Evolutionary conservation across 2,888 invertebrate species (phyloP).

Genomic region (Eristalis tenax): DNA sequence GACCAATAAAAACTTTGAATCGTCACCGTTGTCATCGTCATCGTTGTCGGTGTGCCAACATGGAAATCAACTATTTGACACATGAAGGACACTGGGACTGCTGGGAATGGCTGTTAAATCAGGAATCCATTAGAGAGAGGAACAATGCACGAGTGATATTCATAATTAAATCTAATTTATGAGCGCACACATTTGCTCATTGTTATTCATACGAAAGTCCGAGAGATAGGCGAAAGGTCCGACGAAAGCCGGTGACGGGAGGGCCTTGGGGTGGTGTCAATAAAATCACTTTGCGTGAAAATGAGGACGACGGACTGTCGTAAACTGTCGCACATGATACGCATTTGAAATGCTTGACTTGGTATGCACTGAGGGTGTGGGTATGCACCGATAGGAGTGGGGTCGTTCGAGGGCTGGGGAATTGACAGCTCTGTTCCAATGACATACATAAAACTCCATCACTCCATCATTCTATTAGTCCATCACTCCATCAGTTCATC

Average conservation of each 20-base stretch:
- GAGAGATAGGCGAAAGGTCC: background rate
- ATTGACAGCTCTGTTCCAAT: too few relatives aligned
- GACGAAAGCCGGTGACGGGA: constrained; percentile 1
- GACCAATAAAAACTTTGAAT: constrained; percentile 59
- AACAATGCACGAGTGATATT: constrained; percentile 37
- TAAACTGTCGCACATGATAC: background rate
- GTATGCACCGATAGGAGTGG: background rate
- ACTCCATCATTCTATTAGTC: too few relatives aligned
- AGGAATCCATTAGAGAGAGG: constrained; percentile 39
- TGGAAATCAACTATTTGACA: constrained; percentile 51
- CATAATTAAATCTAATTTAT: constrained; percentile 54
- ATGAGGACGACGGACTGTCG: background rate
- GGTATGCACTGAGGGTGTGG: background rate
- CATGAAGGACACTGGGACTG: constrained; percentile 24
- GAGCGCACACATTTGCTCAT: constrained; percentile 3
- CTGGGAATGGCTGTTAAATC: constrained; percentile 29
- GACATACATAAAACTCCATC: too few relatives aligned
- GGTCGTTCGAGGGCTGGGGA: too few relatives aligned
- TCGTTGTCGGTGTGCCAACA: background rate
- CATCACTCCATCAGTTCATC: too few relatives aligned
- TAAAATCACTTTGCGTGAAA: constrained; percentile 29
- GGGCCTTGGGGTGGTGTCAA: background rate
- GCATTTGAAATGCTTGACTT: background rate
- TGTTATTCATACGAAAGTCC: constrained; percentile 1
- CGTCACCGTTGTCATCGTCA: background rate